Conservation (phyloP, 2,113 vertebrate species). For the human (Homo sapiens) region GRCh38 chr18:45243501-45244000, state of each 20-base stretch:
- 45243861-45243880: background rate
- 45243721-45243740: too few relatives aligned
- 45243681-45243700: background rate
- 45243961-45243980: slow-evolving; percentile 5
- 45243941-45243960: background rate
- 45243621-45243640: background rate
- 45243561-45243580: background rate
- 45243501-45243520: background rate
- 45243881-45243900: background rate
- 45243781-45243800: background rate
- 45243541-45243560: background rate
- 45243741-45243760: background rate
- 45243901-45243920: background rate
- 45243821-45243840: background rate
- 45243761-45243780: background rate
- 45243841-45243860: background rate
- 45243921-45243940: background rate
- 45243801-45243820: background rate
- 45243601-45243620: background rate
- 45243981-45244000: slow-evolving; percentile 2
- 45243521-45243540: background rate
- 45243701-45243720: background rate
- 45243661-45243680: background rate
- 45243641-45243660: background rate
- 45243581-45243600: background rate